A percentile compares a stretch with the other conserved stretches of the same genome.
Conservation (phyloP, 2,888 invertebrate genomes). For the Gasteruption jaculator region DNA sequence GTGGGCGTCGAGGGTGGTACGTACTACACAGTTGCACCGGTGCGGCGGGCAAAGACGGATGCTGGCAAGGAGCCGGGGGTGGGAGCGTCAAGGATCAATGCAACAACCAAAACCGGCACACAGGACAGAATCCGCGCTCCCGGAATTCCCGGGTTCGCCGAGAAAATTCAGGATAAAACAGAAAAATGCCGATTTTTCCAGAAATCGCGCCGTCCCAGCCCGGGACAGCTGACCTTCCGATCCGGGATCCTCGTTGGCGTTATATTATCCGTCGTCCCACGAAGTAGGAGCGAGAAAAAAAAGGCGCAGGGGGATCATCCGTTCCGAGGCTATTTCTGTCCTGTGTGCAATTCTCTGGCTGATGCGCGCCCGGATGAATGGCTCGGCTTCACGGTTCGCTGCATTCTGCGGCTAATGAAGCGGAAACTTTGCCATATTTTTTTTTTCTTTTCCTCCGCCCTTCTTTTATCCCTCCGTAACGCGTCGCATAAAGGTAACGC, state of each 20-base stretch:
- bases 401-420: too few relatives aligned
- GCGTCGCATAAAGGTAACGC: too few relatives aligned
- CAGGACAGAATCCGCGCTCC: slow-evolving; percentile 36
- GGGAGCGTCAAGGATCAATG: slow-evolving; percentile 38
- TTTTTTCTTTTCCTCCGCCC: too few relatives aligned
- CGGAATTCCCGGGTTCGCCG: slow-evolving; percentile 46
- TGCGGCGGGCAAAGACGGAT: slow-evolving; percentile 32
- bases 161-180: slow-evolving; percentile 36
- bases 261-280: too few relatives aligned
- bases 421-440: too few relatives aligned
- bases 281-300: too few relatives aligned
- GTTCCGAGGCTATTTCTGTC: slow-evolving; percentile 11
- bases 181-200: too few relatives aligned
- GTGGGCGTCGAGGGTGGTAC: slow-evolving; percentile 41
- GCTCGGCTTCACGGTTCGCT: too few relatives aligned
- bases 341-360: slow-evolving; percentile 11
- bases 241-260: slow-evolving; percentile 12
- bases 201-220: too few relatives aligned
- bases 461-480: too few relatives aligned
- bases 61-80: slow-evolving; percentile 37
- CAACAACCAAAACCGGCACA: slow-evolving; percentile 36
- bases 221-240: slow-evolving; percentile 2
- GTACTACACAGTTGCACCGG: slow-evolving; percentile 33
- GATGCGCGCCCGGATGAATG: too few relatives aligned
- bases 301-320: too few relatives aligned